phyloP scores from a whole-genome alignment of 2,113 vertebrate genomes.

The Cyphomyrus plagiostoma region DNA sequence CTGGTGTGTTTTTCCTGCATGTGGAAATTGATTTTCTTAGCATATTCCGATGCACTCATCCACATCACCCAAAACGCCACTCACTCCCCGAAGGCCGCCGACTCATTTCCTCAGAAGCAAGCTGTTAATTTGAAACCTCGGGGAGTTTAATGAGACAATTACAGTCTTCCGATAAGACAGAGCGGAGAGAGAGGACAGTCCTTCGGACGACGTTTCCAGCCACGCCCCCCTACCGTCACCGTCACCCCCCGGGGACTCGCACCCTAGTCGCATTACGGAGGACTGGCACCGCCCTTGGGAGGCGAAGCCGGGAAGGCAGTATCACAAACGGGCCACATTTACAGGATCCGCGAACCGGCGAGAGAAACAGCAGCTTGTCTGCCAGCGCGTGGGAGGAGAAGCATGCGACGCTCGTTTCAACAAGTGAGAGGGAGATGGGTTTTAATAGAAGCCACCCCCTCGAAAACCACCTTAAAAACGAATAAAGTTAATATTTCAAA shows the following conservation, averaged over 20 bases:
- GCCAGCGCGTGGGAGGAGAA: not conserved
- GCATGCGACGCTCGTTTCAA: constrained; percentile 3
- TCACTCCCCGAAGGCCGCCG: not conserved
- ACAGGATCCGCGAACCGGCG: not conserved
- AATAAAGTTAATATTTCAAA: not conserved
- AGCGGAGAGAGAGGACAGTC: not conserved
- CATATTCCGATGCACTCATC: not conserved
- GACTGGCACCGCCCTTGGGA: not conserved
- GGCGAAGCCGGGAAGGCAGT: not conserved
- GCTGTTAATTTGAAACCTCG: constrained; percentile 5
- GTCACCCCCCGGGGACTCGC: not conserved
- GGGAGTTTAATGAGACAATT: constrained; percentile 10
- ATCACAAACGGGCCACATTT: not conserved
- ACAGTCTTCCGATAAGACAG: not conserved
- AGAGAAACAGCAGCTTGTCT: not conserved
- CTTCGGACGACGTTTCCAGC: not conserved
- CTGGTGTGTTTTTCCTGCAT: not conserved
- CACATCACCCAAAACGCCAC: not conserved
- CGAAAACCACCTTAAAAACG: not conserved
- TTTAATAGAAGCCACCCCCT: not conserved
- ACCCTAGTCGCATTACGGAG: not conserved
- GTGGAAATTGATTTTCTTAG: not conserved
- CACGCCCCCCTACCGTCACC: not conserved
- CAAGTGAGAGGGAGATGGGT: not conserved
- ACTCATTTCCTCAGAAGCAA: constrained; percentile 7